Percentiles rank a stretch among this genome's conserved stretches.
Evolutionary conservation across 2,888 invertebrate genomes (phyloP).

Genomic region (Furcula furcula): DNA sequence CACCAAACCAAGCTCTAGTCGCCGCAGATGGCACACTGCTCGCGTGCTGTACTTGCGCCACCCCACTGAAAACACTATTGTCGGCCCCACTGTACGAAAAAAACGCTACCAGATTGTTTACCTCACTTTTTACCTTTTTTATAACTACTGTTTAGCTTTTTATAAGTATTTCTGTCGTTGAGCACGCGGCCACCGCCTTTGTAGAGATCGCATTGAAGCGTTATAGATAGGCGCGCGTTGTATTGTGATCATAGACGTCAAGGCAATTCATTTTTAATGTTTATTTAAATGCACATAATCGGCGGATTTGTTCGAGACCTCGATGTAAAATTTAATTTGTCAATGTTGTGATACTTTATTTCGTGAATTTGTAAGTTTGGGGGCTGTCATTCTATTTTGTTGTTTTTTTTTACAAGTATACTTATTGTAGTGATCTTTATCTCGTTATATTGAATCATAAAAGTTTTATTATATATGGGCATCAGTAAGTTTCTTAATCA

Average conservation of each 20-base stretch:
- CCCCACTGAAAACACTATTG: conserved; percentile 60
- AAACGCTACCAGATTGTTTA: conserved; percentile 76
- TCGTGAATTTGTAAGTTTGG: conserved; percentile 9
- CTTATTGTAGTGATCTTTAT: too few species aligned
- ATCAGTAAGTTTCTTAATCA: too few species aligned
- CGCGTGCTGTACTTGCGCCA: conserved; percentile 65
- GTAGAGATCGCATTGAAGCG: conserved; percentile 66
- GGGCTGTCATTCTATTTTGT: too few species aligned
- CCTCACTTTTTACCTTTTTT: conserved; percentile 79
- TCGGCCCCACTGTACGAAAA: conserved; percentile 53
- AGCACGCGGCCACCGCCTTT: conserved; percentile 69
- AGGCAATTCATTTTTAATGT: conserved; percentile 74
- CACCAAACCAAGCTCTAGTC: conserved; percentile 1
- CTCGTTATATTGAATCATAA: too few species aligned
- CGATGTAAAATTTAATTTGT: conserved; percentile 31
- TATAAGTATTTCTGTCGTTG: conserved; percentile 68
- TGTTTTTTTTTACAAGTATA: too few species aligned
- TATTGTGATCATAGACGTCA: conserved; percentile 59
- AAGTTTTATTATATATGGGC: too few species aligned
- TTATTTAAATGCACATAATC: conserved; percentile 63
- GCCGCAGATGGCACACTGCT: conserved; percentile 28
- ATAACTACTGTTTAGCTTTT: conserved; percentile 69
- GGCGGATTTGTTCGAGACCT: conserved; percentile 40
- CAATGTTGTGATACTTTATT: conserved; percentile 17
- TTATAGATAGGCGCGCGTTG: conserved; percentile 45